Evolutionary conservation across 2,888 invertebrate genomes (phyloP).

Genomic region (Lamellibrachia columna): DNA sequence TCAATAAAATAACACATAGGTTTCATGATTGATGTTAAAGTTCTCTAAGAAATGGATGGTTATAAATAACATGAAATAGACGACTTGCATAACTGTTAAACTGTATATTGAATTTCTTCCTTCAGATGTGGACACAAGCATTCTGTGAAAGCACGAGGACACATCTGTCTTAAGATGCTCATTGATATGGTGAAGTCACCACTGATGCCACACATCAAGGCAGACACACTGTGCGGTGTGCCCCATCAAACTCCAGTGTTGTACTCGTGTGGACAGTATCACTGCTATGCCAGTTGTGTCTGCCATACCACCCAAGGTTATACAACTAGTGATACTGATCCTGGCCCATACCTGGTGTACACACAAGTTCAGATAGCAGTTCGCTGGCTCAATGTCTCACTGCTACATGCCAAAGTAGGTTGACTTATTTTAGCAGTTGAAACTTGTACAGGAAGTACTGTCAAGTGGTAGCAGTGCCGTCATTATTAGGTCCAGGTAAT

Average conservation of each 20-base stretch:
- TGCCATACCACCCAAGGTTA: neutral
- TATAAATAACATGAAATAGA: too few species aligned
- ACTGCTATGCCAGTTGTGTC: neutral
- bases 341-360: neutral
- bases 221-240: too few species aligned
- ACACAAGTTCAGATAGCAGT: neutral
- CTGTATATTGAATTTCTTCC: neutral
- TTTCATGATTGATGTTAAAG: too few species aligned
- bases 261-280: neutral
- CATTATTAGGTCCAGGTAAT: too few species aligned
- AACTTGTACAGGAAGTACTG: neutral
- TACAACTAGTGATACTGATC: neutral
- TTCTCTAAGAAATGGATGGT: too few species aligned
- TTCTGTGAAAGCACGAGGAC: neutral
- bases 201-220: neutral
- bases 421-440: neutral
- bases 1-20: too few species aligned
- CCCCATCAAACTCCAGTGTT: neutral
- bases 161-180: neutral
- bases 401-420: neutral
- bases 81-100: too few species aligned
- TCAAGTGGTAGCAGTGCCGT: too few species aligned
- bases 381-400: too few species aligned
- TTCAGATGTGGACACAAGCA: slow-evolving; percentile 20
- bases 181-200: neutral